Conservation (phyloP, 37 sponge, comb jelly and placozoan species). For the Beroe ovata region DNA sequence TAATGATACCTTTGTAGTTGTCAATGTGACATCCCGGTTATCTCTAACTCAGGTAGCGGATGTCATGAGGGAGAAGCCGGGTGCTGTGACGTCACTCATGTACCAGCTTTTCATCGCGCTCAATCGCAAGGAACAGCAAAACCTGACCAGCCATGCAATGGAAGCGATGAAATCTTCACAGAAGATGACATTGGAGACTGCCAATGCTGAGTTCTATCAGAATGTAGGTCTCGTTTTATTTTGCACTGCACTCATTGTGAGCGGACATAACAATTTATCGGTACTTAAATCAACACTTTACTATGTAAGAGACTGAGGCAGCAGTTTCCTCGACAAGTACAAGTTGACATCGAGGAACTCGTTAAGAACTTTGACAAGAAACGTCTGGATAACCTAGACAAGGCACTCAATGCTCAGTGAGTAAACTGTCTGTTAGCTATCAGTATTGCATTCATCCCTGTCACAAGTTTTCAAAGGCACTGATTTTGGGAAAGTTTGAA, state of each 20-base stretch:
- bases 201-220: conserved; percentile 73
- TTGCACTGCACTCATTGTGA: too few species aligned
- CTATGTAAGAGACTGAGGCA: conserved; percentile 72
- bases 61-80: conserved; percentile 81
- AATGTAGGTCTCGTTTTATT: conserved; percentile 68
- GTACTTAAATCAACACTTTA: not conserved
- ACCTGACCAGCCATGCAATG: conserved; percentile 78
- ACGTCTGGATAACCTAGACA: conserved; percentile 65
- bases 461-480: too few species aligned
- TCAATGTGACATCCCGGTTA: not conserved
- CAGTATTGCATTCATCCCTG: too few species aligned
- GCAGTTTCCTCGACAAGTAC: conserved; percentile 81
- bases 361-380: conserved; percentile 74
- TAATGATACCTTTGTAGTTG: not conserved
- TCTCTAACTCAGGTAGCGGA: conserved; percentile 74
- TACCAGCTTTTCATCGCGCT: conserved; percentile 87
- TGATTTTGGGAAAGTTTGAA: too few species aligned
- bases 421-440: too few species aligned
- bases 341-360: conserved; percentile 83
- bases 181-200: conserved; percentile 74
- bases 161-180: conserved; percentile 73
- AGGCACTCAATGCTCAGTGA: conserved; percentile 57
- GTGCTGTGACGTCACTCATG: conserved; percentile 77
- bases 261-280: too few species aligned
- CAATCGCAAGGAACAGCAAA: conserved; percentile 77